Evolutionary conservation across 2,113 vertebrate genomes (phyloP), one percentile per base, ranked within the genome.

Genomic region (Clarias gariepinus): DNA sequence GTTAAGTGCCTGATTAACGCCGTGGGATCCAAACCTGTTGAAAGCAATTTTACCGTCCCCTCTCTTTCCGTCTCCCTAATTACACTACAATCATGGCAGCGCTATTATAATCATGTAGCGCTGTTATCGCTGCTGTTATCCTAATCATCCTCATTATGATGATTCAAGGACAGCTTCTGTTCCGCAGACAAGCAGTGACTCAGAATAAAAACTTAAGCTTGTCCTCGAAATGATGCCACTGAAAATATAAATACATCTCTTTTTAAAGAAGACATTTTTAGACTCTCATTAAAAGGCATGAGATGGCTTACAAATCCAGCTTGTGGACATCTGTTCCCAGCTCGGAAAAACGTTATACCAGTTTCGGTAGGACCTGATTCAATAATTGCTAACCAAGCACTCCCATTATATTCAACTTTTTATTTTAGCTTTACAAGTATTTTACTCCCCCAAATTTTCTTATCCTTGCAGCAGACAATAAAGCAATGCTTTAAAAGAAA

Each of bases 31-130:
- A 52, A 30, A 41, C n/a, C 19, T n/a, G 69, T 52, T 53, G 53
- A 61, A 85, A 63, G 60, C 60, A 66, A 63, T 16, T 76, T 74
- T 25, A 79, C 11, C 61, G 12, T 78, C 84, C 61, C 84, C 61
- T 53, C 21, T 79, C 76, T 41, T 52, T 68, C 41, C 47, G 57
- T 28, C 60, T 63, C 74, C 52, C 74, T 80, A 79, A 86, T 86
- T 66, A 68, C 47, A 4, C 63, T 41, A 63, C 76, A 80, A 86
- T 86, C 84, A 68, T 23, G 41, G 84, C n/a, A 21, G 33, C 5
- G 76, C 84, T 64, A 58, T 80, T 58, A 55, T 30, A 80, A 80
- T 86, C 84, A 80, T 52, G 28, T 68, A 80, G 84, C 55, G 61
- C 76, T 69, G 61, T 58, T 85, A 85, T 78, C 84, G 25, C 73